Percentiles rank a stretch among this genome's conserved stretches.
Evolutionary conservation across 2,888 invertebrate genomes (phyloP).

Genomic region (Teleogryllus oceanicus): DNA sequence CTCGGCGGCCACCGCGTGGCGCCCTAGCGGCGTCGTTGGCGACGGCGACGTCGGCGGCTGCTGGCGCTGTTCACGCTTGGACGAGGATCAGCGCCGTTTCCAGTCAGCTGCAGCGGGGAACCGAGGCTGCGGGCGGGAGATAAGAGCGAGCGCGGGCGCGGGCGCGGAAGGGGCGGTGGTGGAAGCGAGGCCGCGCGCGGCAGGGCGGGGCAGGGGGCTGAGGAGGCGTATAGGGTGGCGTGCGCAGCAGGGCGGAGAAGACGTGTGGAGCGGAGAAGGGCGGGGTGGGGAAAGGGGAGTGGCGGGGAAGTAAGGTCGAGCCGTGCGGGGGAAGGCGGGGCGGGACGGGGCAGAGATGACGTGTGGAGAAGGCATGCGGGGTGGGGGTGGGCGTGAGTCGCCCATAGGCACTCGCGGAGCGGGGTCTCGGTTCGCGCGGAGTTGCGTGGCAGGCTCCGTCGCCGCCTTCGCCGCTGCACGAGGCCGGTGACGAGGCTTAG

Average conservation of each 20-base stretch:
- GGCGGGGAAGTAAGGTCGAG: neutral
- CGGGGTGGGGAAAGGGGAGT: neutral
- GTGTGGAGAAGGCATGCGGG: neutral
- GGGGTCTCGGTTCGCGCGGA: neutral
- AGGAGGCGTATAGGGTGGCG: neutral
- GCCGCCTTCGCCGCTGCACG: neutral
- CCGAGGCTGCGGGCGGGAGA: neutral
- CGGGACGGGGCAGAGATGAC: neutral
- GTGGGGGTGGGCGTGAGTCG: neutral
- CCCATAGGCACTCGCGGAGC: neutral
- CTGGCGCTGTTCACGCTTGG: slow-evolving; percentile 4
- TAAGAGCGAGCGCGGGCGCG: neutral
- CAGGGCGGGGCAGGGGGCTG: neutral
- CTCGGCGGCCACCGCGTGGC: too few relatives aligned
- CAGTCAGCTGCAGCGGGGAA: slow-evolving; percentile 11
- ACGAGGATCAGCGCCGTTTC: neutral
- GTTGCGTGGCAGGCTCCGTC: neutral
- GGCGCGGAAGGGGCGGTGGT: neutral
- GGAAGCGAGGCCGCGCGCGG: neutral
- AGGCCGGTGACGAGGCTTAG: neutral
- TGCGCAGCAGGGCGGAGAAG: neutral
- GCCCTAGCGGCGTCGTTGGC: too few relatives aligned
- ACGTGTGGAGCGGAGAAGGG: neutral
- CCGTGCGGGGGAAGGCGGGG: neutral
- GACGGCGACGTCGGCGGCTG: too few relatives aligned